Evolutionary conservation across 1,140 invertebrate genomes (phyloP).

Genomic region (Spodoptera frugiperda): DNA sequence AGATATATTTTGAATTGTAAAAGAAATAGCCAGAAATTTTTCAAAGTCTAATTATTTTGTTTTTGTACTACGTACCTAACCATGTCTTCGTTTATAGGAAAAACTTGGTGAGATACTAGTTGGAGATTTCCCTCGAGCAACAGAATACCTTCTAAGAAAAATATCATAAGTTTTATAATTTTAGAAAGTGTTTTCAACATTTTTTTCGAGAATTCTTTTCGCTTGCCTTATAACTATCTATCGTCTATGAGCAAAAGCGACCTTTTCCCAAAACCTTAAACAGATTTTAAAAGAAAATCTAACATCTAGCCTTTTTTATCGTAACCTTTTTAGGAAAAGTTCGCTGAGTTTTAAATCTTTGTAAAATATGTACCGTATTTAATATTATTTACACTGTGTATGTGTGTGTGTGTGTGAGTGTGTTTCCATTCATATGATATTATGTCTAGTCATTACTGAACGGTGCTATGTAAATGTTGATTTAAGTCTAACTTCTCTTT

Average conservation of each 20-base stretch:
- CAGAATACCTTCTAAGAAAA: conserved; percentile 16
- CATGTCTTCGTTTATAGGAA: conserved; percentile 3
- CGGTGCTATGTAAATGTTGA: too few species aligned
- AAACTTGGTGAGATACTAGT: conserved; percentile 15
- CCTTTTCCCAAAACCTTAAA: neutral
- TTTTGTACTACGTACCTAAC: conserved; percentile 21
- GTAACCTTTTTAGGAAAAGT: too few species aligned
- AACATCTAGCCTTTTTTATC: neutral
- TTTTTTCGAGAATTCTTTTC: conserved; percentile 8
- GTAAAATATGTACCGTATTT: too few species aligned
- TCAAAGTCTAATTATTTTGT: conserved; percentile 23
- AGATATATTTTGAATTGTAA: neutral
- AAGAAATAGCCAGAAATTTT: conserved; percentile 16
- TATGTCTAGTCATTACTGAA: too few species aligned
- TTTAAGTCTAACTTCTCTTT: too few species aligned
- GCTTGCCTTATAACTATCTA: neutral
- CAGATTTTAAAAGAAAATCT: neutral
- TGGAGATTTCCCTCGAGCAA: conserved; percentile 25
- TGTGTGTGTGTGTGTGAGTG: too few species aligned
- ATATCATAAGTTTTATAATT: conserved; percentile 23
- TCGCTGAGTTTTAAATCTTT: too few species aligned
- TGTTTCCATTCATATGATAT: too few species aligned
- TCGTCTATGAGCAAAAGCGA: too few species aligned
- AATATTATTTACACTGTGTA: too few species aligned
- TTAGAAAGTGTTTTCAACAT: conserved; percentile 16